These are phyloP conservation scores for Psettodes erumei DNA, from an alignment of 2,113 vertebrate genomes.

Conservation along the genomic window DNA sequence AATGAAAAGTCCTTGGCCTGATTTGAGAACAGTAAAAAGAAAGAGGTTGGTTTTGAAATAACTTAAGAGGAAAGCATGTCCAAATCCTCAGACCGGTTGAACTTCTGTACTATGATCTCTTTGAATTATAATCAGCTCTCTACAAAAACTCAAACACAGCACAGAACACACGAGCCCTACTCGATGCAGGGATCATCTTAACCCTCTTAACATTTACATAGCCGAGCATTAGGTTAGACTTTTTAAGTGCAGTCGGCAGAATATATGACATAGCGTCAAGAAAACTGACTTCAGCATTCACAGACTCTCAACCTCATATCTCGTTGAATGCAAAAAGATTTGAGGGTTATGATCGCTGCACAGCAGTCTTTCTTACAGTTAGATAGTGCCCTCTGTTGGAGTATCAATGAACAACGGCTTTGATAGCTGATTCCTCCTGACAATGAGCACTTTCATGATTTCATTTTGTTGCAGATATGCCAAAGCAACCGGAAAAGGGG, in stretches of 20 bases:
- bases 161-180: neutral
- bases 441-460: neutral
- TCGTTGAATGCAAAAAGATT: neutral
- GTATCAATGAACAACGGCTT: constrained; percentile 7
- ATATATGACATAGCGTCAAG: neutral
- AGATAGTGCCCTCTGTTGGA: constrained; percentile 58
- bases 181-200: neutral
- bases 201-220: neutral
- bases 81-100: neutral
- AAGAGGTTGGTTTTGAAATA: neutral
- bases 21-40: constrained; percentile 16
- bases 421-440: no score
- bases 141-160: neutral
- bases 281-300: neutral
- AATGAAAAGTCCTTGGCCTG: constrained; percentile 17
- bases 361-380: neutral
- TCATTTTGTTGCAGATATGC: neutral
- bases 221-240: neutral
- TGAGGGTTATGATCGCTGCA: neutral
- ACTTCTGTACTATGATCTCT: neutral
- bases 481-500: neutral
- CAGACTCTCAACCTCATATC: neutral
- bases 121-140: neutral
- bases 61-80: neutral
- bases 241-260: neutral